phyloP scores from a whole-genome alignment of 2,888 invertebrate species.

The Hirtodrosophila duncani region DNA sequence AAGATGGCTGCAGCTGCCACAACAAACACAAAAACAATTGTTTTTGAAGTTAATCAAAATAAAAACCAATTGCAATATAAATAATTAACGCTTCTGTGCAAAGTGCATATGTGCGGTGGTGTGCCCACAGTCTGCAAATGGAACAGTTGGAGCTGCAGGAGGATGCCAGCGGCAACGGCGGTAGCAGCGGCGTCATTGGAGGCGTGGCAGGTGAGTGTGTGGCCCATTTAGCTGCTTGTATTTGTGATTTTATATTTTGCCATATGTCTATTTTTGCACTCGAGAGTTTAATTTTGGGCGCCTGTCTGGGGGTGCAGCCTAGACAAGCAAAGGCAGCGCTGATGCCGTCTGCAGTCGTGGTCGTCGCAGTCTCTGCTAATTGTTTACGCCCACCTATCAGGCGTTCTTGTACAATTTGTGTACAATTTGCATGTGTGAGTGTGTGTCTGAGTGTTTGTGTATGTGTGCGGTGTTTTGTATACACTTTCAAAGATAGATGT shows the following conservation, averaged over 20 bases:
- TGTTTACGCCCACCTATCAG: conserved; percentile 61
- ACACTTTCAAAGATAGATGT: too few species aligned
- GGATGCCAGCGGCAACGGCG: conserved; percentile 23
- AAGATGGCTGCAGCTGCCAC: conserved; percentile 37
- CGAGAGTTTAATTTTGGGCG: too few species aligned
- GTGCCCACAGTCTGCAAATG: too few species aligned
- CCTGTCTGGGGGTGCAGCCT: conserved; percentile 52
- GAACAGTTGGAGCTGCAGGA: conserved; percentile 54
- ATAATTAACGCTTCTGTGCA: conserved; percentile 4
- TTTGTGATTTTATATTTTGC: too few species aligned
- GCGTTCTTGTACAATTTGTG: conserved; percentile 30
- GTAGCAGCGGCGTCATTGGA: neutral
- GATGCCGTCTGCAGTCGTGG: conserved; percentile 9
- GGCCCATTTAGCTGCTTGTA: neutral
- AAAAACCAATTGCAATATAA: conserved; percentile 28
- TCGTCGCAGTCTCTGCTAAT: conserved; percentile 40
- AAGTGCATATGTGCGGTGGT: too few species aligned
- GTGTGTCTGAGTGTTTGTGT: conserved; percentile 4
- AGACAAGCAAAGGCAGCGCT: too few species aligned
- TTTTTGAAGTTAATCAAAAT: conserved; percentile 29
- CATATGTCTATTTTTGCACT: too few species aligned
- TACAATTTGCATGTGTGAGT: conserved; percentile 7
- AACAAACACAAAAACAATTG: conserved; percentile 19
- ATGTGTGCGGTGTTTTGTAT: too few species aligned
- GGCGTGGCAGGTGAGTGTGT: conserved; percentile 21